Evolutionary conservation across 2,797 vertebrate genomes (phyloP), one percentile per base, ranked within the genome.

Genomic region (Sparus aurata): DNA sequence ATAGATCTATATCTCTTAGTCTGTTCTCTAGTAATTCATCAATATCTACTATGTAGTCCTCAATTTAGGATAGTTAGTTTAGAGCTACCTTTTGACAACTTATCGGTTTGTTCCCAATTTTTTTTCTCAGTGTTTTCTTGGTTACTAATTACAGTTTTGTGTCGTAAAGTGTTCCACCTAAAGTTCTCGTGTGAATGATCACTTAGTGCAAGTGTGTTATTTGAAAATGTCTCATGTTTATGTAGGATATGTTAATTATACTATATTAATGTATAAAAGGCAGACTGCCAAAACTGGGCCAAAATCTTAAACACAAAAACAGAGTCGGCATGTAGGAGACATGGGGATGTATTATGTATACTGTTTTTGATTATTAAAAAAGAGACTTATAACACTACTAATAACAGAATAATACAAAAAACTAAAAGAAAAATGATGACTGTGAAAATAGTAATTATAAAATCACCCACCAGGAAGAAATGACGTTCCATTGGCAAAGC

Each of bases 401-500:
- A 34, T 34, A 34, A 34, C 30, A 34, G 6, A 34, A 5, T 6
- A 6, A 34, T 34, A n/a, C n/a, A 34, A 34, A 34, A 9, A 1
- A 9, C 7, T 17, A 3, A 41, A n/a, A 45, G 5, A 69, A 38
- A 46, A 0, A 11, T 11, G 0, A 54, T 25, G 0, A 5, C 30
- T 2, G 3, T 7, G 1, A 23, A 49, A 25, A 62, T 8, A 0
- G 1, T 57, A 60, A 54, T n/a, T 3, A 0, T 9, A 72, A 11
- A 15, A 18, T 4, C 4, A 80, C 83, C 2, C 77, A 95, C 95
- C 95, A 76, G 90, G 64, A 18, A 1, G n/a, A 69, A 84, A 77
- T 3, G 64, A 15, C 34, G 79, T 89, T 50, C 85, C 87, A 60
- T 92, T 93, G 0, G 87, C 54, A 65, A 45, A 17, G 57, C 95